phyloP scores from a whole-genome alignment of 2,797 vertebrate species.

The Enteromius argenteus region DNA sequence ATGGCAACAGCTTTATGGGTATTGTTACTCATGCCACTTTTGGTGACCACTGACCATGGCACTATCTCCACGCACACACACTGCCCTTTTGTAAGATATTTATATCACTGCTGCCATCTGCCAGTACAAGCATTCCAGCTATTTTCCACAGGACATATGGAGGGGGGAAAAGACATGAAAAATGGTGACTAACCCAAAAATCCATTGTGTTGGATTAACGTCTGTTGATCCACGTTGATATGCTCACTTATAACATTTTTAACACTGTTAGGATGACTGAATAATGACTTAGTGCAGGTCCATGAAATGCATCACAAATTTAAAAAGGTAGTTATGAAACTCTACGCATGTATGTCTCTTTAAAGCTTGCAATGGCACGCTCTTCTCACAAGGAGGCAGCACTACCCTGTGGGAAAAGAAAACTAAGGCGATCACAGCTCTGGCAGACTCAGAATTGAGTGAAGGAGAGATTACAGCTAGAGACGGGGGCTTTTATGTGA shows the following conservation, averaged over 20 bases:
- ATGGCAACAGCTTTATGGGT: slow-evolving; percentile 78
- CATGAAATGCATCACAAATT: neutral
- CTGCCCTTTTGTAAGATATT: slow-evolving; percentile 44
- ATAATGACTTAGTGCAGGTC: neutral
- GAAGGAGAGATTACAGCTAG: slow-evolving; percentile 23
- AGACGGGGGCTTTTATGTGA: slow-evolving; percentile 27
- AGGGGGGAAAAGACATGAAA: slow-evolving; percentile 19
- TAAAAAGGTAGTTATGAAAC: neutral
- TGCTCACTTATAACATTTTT: neutral
- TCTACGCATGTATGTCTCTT: neutral
- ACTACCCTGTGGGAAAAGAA: slow-evolving; percentile 68
- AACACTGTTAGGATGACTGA: neutral
- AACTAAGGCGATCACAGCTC: slow-evolving; percentile 50
- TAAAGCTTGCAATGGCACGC: slow-evolving; percentile 68
- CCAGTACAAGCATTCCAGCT: slow-evolving; percentile 13
- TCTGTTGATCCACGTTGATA: neutral
- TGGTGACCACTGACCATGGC: slow-evolving; percentile 65
- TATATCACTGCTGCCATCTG: slow-evolving; percentile 52
- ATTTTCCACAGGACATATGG: slow-evolving; percentile 23
- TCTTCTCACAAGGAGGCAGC: slow-evolving; percentile 79
- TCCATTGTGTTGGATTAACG: neutral
- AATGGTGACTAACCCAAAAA: neutral
- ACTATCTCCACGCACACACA: slow-evolving; percentile 4
- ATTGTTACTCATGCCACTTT: slow-evolving; percentile 67
- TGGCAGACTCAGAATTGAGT: slow-evolving; percentile 39